Percentiles rank a stretch among this genome's conserved stretches.
Evolutionary conservation across 2,797 vertebrate species (phyloP).

Genomic region (Sciaenops ocellatus): DNA sequence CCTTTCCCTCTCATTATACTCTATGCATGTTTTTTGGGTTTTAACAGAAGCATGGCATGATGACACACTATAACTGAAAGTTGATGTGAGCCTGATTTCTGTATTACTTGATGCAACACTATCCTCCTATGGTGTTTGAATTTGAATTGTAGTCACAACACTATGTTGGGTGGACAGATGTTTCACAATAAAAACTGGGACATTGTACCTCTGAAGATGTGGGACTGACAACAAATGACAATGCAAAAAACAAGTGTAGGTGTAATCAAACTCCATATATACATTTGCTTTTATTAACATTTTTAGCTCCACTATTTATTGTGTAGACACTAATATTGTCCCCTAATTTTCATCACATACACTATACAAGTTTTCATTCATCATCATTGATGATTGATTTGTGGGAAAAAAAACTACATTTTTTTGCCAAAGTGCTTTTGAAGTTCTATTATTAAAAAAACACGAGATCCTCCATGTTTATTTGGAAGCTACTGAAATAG

Average conservation of each 20-base stretch:
- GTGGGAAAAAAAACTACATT: conserved; percentile 53
- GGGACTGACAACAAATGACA: neutral
- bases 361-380: conserved; percentile 47
- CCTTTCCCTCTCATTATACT: neutral
- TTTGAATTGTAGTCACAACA: no score
- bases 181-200: no score
- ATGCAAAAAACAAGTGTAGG: neutral
- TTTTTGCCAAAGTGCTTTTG: conserved; percentile 76
- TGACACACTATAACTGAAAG: no score
- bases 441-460: conserved; percentile 77
- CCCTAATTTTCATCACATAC: conserved; percentile 62
- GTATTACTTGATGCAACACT: no score
- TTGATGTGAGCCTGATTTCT: no score
- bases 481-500: conserved; percentile 63
- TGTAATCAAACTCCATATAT: neutral
- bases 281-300: neutral
- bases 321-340: conserved; percentile 40
- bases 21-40: no score
- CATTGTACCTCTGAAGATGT: neutral
- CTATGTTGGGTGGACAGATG: no score
- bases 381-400: conserved; percentile 62
- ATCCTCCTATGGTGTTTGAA: no score
- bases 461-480: conserved; percentile 71
- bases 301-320: conserved; percentile 56
- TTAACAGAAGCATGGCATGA: no score